Percentiles rank a stretch among this genome's conserved stretches.
These are phyloP conservation scores for Brenthis ino DNA, from an alignment of 2,888 invertebrate species.

Conservation along the genomic window DNA sequence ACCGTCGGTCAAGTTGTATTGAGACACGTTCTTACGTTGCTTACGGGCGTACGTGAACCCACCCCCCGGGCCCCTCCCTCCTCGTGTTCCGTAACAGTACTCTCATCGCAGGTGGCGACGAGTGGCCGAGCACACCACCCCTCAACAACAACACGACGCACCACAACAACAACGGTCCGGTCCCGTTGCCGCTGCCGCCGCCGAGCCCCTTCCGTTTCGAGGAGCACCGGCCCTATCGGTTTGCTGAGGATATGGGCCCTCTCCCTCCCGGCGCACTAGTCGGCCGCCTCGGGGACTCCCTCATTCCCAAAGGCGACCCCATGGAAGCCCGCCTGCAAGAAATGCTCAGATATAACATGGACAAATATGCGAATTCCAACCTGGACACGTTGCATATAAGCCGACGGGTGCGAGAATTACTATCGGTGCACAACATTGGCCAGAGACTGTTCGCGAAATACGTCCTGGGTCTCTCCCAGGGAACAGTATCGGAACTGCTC, in stretches of 20 bases:
- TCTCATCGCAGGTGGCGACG: constrained; percentile 78
- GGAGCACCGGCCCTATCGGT: constrained; percentile 90
- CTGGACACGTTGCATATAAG: constrained; percentile 98
- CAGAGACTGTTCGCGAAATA: constrained; percentile 99
- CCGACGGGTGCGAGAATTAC: constrained; percentile 93
- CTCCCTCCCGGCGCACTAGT: constrained; percentile 91
- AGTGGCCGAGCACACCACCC: constrained; percentile 77
- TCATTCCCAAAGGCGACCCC: constrained; percentile 95
- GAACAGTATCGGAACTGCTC: constrained; percentile 98
- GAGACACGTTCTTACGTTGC: constrained; percentile 58
- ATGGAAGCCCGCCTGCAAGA: constrained; percentile 97
- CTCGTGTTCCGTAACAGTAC: constrained; percentile 86
- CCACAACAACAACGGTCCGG: constrained; percentile 80
- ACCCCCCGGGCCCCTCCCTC: constrained; percentile 74
- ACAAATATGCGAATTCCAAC: constrained; percentile 96
- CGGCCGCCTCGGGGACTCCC: constrained; percentile 92
- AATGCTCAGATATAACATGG: constrained; percentile 97
- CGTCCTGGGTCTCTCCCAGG: constrained; percentile 97
- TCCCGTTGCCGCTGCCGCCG: constrained; percentile 75
- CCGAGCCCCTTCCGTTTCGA: constrained; percentile 90
- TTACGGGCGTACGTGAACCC: constrained; percentile 61
- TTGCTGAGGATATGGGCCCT: constrained; percentile 90
- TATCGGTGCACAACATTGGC: constrained; percentile 98
- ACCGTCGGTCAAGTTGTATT: constrained; percentile 52
- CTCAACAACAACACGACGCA: constrained; percentile 82